Conservation (phyloP, 2,797 vertebrate genomes). For the Naso thynnoides region DNA sequence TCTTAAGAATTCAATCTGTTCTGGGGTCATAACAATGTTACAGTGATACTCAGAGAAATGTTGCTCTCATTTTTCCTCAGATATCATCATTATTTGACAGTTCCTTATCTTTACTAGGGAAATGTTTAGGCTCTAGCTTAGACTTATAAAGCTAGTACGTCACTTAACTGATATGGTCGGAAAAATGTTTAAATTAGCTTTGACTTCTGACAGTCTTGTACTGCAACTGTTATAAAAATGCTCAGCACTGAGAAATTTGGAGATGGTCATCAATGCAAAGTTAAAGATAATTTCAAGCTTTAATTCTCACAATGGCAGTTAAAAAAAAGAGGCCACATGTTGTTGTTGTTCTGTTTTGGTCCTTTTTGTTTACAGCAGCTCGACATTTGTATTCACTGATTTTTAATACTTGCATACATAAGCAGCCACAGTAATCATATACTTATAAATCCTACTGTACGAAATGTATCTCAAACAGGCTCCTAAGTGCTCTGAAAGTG, state of each 20-base stretch:
- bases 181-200: no score
- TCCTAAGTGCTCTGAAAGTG: conserved; percentile 32
- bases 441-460: conserved; percentile 37
- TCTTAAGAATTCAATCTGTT: no score
- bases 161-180: no score
- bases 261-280: conserved; percentile 1
- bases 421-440: conserved; percentile 28
- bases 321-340: conserved; percentile 26
- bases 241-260: not conserved
- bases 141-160: no score
- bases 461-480: conserved; percentile 35
- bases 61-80: no score
- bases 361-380: conserved; percentile 33
- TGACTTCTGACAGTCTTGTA: conserved; percentile 1
- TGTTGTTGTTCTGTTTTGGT: no score
- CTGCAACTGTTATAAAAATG: not conserved
- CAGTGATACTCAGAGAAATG: no score
- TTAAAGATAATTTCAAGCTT: conserved; percentile 35
- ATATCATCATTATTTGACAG: no score
- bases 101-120: no score
- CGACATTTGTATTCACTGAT: conserved; percentile 21
- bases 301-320: conserved; percentile 27
- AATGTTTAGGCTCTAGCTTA: no score
- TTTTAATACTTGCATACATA: conserved; percentile 38
- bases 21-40: no score